These are phyloP conservation scores for Spodoptera littoralis DNA, from an alignment of 2,888 invertebrate species.

Conservation along the genomic window DNA sequence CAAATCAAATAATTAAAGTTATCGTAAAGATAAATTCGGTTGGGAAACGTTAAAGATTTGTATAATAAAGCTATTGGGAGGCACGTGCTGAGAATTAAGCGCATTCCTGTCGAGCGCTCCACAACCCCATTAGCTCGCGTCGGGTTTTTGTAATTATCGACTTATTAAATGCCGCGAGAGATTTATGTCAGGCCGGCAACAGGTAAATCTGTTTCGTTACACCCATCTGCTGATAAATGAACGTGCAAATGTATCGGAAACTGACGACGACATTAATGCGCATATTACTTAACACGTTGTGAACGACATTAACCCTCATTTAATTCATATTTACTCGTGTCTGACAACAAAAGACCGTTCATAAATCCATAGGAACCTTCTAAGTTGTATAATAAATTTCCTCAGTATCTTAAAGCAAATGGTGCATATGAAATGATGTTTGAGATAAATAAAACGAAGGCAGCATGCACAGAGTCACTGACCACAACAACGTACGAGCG, in stretches of 20 bases:
- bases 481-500: conserved; percentile 84
- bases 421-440: conserved; percentile 69
- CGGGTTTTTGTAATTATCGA: conserved; percentile 79
- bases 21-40: conserved; percentile 74
- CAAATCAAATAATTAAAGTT: conserved; percentile 80
- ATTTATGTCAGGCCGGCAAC: conserved; percentile 73
- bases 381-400: conserved; percentile 51
- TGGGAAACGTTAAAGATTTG: conserved; percentile 75
- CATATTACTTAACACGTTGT: conserved; percentile 32
- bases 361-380: conserved; percentile 47
- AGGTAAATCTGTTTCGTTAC: conserved; percentile 70
- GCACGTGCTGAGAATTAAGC: conserved; percentile 79
- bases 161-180: conserved; percentile 76
- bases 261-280: conserved; percentile 30
- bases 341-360: conserved; percentile 31
- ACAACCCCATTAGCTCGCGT: conserved; percentile 68
- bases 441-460: conserved; percentile 68
- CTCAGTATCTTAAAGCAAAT: conserved; percentile 62
- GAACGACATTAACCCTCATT: conserved; percentile 16
- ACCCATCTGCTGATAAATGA: conserved; percentile 64
- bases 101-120: conserved; percentile 63
- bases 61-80: conserved; percentile 80
- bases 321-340: conserved; percentile 37
- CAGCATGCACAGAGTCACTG: conserved; percentile 79
- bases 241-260: conserved; percentile 60